A percentile compares a stretch with the other conserved stretches of the same genome.
These are phyloP conservation scores for Anhinga rufa DNA, from an alignment of 2,113 vertebrate genomes.

Conservation along the genomic window DNA sequence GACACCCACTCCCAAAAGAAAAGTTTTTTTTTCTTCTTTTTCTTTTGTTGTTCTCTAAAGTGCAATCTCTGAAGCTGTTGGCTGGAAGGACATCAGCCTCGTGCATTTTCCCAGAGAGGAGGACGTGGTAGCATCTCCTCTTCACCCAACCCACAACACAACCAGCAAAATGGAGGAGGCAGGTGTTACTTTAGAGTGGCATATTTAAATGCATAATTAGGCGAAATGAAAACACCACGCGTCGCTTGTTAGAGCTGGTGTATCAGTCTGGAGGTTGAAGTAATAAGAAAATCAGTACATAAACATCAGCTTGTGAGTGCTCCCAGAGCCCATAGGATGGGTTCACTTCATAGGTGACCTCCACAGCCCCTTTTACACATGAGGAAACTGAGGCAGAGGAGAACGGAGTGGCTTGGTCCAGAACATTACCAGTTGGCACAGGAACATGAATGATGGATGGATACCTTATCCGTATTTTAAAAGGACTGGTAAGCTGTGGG, in stretches of 20 bases:
- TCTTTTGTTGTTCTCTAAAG: neutral
- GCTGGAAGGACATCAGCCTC: neutral
- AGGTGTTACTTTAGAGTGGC: neutral
- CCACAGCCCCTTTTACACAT: neutral
- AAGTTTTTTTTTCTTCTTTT: neutral
- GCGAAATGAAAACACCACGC: neutral
- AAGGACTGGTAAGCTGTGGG: neutral
- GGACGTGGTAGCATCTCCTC: neutral
- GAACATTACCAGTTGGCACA: neutral
- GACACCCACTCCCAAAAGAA: neutral
- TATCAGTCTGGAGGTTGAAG: neutral
- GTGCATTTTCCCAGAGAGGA: neutral
- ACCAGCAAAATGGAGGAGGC: neutral
- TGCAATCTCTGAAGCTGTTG: rapidly evolving
- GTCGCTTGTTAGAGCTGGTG: rapidly evolving
- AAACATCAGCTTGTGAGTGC: neutral
- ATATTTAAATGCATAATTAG: neutral
- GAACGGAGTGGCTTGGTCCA: neutral
- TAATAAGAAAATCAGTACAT: neutral
- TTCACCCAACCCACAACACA: neutral
- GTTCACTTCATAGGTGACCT: neutral
- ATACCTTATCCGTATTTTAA: neutral
- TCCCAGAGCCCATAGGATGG: neutral
- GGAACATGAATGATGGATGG: neutral
- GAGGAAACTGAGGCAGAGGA: neutral